These are phyloP conservation scores for Typhlichthys subterraneus DNA, from an alignment of 2,797 vertebrate genomes.

Conservation along the genomic window DNA sequence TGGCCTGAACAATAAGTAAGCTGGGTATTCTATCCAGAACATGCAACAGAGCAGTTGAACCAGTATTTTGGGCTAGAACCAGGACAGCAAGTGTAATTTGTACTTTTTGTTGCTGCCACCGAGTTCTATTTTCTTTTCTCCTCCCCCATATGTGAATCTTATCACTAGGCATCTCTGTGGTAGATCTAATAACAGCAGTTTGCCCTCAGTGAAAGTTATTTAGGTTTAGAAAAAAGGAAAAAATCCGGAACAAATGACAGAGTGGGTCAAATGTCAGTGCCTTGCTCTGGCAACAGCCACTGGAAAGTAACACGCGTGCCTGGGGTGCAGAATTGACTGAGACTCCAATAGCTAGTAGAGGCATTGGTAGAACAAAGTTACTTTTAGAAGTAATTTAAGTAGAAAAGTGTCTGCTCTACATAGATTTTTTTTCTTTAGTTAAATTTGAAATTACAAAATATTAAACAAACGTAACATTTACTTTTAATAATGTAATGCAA, in stretches of 20 bases:
- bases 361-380: no score
- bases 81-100: background rate
- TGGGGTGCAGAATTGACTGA: constrained; percentile 2
- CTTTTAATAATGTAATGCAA: no score
- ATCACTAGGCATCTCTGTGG: background rate
- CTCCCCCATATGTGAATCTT: background rate
- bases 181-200: background rate
- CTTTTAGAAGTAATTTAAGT: no score
- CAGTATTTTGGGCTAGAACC: constrained; percentile 1
- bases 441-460: no score
- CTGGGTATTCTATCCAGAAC: background rate
- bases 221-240: background rate
- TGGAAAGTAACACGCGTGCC: constrained; percentile 6
- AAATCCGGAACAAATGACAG: constrained; percentile 7
- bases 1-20: background rate
- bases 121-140: no score
- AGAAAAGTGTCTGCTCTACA: no score
- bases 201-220: background rate
- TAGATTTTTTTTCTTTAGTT: no score
- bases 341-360: background rate
- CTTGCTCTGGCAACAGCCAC: constrained; percentile 16
- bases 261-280: constrained; percentile 10
- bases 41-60: constrained; percentile 21
- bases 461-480: no score
- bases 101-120: constrained; percentile 1